Evolutionary conservation across 2,797 vertebrate genomes (phyloP).

Genomic region (Choloepus didactylus): DNA sequence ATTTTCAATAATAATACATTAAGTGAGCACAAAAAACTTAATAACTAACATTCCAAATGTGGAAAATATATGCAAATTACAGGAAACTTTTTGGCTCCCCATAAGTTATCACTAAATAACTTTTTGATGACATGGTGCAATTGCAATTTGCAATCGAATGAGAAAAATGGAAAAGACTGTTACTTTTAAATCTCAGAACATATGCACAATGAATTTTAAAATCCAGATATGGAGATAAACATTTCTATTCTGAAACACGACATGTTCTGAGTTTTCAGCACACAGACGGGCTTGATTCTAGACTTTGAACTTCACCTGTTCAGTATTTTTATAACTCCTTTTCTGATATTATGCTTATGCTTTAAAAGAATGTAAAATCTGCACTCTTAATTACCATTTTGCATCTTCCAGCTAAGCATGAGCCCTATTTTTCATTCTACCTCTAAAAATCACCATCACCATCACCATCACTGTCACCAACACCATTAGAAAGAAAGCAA

Average conservation of each 20-base stretch:
- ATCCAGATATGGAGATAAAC: constrained; percentile 77
- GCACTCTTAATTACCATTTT: background rate
- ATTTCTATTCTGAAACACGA: constrained; percentile 70
- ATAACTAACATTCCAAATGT: constrained; percentile 79
- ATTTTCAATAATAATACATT: constrained; percentile 85
- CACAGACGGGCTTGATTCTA: constrained; percentile 41
- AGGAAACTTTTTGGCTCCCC: constrained; percentile 81
- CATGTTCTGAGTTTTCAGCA: constrained; percentile 50
- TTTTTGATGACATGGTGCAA: constrained; percentile 81
- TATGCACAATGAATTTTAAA: constrained; percentile 83
- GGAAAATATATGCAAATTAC: constrained; percentile 83
- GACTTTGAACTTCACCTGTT: background rate
- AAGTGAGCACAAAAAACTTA: constrained; percentile 75
- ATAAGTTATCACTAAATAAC: constrained; percentile 81
- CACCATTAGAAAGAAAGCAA: background rate
- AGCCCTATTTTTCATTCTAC: background rate
- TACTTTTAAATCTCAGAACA: constrained; percentile 81
- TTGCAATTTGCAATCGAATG: constrained; percentile 80
- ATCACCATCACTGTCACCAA: background rate
- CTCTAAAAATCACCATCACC: background rate
- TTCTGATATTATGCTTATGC: background rate
- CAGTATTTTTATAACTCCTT: background rate
- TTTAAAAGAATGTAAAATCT: background rate
- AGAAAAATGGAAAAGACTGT: constrained; percentile 77
- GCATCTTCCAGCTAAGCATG: background rate